Conservation (phyloP, 2,888 invertebrate genomes). For the Bombylius discolor region DNA sequence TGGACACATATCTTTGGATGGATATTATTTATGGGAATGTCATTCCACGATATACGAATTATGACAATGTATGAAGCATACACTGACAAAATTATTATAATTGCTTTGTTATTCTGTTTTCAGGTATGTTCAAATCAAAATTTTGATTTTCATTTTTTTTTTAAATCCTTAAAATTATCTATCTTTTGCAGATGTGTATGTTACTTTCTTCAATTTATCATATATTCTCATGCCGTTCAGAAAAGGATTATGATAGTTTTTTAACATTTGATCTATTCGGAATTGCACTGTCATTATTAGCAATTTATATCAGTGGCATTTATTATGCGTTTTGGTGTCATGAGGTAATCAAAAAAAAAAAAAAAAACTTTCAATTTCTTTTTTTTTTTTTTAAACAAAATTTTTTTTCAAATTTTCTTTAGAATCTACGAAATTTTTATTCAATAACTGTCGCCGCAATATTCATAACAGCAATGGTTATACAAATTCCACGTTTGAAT, state of each 20-base stretch:
- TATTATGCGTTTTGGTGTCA: constrained; percentile 97
- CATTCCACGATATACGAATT: constrained; percentile 70
- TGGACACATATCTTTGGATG: constrained; percentile 91
- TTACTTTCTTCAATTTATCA: constrained; percentile 83
- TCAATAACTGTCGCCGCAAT: constrained; percentile 68
- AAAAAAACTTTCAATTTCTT: constrained; percentile 1
- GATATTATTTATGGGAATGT: constrained; percentile 67
- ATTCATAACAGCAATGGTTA: constrained; percentile 63
- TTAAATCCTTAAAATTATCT: not conserved
- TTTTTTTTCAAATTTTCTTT: constrained; percentile 23
- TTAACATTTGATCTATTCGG: constrained; percentile 86
- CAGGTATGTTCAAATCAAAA: constrained; percentile 45
- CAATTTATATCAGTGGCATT: constrained; percentile 89
- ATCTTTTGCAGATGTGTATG: constrained; percentile 70
- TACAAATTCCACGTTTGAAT: constrained; percentile 62
- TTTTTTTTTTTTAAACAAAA: not conserved
- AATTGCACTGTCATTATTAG: constrained; percentile 80
- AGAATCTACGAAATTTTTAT: constrained; percentile 71
- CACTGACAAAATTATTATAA: constrained; percentile 74
- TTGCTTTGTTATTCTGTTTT: constrained; percentile 71
- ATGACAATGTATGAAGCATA: constrained; percentile 65
- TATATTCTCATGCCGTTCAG: constrained; percentile 86
- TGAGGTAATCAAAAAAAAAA: constrained; percentile 44
- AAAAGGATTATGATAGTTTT: constrained; percentile 71
- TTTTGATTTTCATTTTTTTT: not conserved